A percentile compares a stretch with the other conserved stretches of the same genome.
Conservation (phyloP, 2,797 vertebrate genomes). For the Poecilia velifera region DNA sequence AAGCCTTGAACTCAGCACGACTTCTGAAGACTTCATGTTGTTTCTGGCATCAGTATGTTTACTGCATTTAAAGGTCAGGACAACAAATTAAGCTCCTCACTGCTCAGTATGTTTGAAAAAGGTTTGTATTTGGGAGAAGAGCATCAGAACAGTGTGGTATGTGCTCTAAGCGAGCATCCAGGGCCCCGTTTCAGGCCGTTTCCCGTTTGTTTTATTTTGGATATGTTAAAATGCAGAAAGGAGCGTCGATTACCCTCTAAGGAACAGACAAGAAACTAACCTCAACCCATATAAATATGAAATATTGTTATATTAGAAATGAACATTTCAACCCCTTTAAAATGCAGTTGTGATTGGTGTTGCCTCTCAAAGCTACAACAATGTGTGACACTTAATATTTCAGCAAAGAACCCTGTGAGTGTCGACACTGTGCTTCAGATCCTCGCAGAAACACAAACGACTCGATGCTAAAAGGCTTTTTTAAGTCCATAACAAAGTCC, state of each 20-base stretch:
- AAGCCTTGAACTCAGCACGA: background rate
- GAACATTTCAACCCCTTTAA: background rate
- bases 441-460: background rate
- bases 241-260: background rate
- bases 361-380: background rate
- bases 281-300: background rate
- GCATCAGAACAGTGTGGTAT: background rate
- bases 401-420: background rate
- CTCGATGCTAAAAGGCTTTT: background rate
- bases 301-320: background rate
- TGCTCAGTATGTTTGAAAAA: background rate
- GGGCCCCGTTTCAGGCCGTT: background rate
- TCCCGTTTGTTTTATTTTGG: background rate
- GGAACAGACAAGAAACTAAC: background rate
- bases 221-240: background rate
- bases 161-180: background rate
- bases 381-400: background rate
- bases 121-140: background rate
- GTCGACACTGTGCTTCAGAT: background rate
- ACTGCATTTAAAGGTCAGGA: constrained; percentile 2
- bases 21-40: background rate
- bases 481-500: background rate
- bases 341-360: background rate
- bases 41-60: background rate
- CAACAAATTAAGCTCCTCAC: background rate